Percentiles rank a stretch among this genome's conserved stretches.
Conservation (phyloP, 2,888 invertebrate genomes). For the Idaea biselata region DNA sequence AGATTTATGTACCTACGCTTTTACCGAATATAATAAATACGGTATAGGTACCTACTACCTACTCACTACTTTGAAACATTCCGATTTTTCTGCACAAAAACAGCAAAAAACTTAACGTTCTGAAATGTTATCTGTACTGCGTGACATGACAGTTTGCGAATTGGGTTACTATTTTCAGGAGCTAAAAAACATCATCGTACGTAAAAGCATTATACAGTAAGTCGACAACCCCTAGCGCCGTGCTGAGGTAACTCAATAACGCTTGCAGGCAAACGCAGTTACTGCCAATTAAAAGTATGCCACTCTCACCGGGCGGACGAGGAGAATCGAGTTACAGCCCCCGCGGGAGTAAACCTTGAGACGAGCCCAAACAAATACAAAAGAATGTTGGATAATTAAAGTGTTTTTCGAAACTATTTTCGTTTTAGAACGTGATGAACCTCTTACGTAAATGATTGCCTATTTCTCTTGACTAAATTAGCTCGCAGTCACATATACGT, state of each 20-base stretch:
- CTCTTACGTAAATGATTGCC: constrained; percentile 12
- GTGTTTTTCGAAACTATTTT: constrained; percentile 52
- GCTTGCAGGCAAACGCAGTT: constrained; percentile 77
- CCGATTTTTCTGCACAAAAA: not conserved
- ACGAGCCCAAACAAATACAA: constrained; percentile 58
- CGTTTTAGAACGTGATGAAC: constrained; percentile 34
- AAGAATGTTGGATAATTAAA: constrained; percentile 60
- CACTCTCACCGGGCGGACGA: constrained; percentile 61
- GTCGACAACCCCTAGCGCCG: constrained; percentile 53
- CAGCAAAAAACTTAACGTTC: not conserved
- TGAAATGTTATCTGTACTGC: constrained; percentile 3
- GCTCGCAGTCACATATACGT: no score
- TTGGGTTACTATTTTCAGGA: constrained; percentile 10
- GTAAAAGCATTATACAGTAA: constrained; percentile 46
- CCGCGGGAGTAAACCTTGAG: constrained; percentile 56
- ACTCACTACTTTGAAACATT: no score
- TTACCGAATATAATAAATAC: no score
- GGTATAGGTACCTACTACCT: no score
- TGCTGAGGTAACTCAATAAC: constrained; percentile 72
- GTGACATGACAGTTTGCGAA: not conserved
- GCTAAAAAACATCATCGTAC: constrained; percentile 22
- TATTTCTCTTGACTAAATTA: constrained; percentile 3
- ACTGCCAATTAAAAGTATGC: constrained; percentile 79
- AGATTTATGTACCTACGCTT: no score
- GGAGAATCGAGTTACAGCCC: constrained; percentile 65